Evolutionary conservation across 2,888 invertebrate species (phyloP).

Genomic region (Rhopalosiphum nymphaeae): DNA sequence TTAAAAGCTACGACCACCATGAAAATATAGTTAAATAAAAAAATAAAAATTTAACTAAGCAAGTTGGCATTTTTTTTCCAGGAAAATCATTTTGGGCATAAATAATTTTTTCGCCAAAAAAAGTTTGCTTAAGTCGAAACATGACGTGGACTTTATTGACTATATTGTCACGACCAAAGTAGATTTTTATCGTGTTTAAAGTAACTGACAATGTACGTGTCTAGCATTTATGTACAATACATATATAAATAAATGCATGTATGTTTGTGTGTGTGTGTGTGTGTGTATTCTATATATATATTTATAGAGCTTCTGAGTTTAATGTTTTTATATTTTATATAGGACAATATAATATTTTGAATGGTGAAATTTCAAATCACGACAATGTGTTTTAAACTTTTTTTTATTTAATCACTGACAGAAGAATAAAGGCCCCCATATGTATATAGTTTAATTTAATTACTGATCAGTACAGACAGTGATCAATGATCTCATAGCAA

Average conservation of each 20-base stretch:
- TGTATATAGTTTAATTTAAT: neutral
- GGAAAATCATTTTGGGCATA: neutral
- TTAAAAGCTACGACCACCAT: neutral
- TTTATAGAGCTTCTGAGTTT: neutral
- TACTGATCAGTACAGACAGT: neutral
- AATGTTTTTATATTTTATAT: neutral
- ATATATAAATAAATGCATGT: neutral
- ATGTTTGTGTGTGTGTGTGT: too few relatives aligned
- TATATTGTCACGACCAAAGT: slow-evolving; percentile 51
- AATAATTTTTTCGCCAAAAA: slow-evolving; percentile 39
- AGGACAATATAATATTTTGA: slow-evolving; percentile 37
- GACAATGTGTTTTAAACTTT: neutral
- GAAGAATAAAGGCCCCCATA: neutral
- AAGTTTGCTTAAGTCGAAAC: slow-evolving; percentile 28
- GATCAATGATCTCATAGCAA: neutral
- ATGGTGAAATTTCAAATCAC: neutral
- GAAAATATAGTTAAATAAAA: neutral
- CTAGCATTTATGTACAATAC: neutral
- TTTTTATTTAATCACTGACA: neutral
- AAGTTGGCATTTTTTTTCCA: neutral
- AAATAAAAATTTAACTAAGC: neutral
- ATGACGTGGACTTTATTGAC: neutral
- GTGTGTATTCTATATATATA: neutral
- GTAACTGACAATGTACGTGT: slow-evolving; percentile 50
- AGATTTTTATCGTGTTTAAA: slow-evolving; percentile 57